Conservation (phyloP, 2,113 vertebrate genomes). For the Oreochromis tanganicae region DNA sequence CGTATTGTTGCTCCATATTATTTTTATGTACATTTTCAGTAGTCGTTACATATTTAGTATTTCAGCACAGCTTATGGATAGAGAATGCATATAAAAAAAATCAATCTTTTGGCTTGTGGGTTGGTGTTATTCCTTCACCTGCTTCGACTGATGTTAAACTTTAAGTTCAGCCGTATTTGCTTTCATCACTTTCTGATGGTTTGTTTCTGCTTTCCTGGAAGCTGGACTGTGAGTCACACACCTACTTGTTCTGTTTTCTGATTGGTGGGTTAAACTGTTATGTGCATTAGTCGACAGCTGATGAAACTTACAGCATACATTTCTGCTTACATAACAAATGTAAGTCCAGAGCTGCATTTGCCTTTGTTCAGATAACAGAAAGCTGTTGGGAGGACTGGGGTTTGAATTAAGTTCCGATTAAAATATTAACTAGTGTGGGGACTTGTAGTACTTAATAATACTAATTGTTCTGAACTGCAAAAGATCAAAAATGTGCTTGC, state of each 20-base stretch:
- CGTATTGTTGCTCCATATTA: conserved; percentile 22
- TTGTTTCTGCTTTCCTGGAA: neutral
- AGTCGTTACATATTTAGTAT: conserved; percentile 49
- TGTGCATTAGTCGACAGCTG: neutral
- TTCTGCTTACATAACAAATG: neutral
- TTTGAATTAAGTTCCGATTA: neutral
- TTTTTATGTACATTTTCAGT: conserved; percentile 56
- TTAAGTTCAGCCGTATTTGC: neutral
- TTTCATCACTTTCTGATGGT: neutral
- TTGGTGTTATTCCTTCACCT: neutral
- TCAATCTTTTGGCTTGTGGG: conserved; percentile 61
- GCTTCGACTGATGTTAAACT: neutral
- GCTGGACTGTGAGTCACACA: neutral
- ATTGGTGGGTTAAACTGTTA: neutral
- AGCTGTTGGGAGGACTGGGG: neutral
- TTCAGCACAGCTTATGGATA: conserved; percentile 32
- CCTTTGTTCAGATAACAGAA: neutral
- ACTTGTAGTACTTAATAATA: neutral
- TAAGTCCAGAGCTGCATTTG: neutral
- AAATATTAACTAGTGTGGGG: neutral
- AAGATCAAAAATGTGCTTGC: neutral
- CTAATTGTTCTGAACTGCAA: neutral
- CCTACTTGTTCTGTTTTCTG: neutral
- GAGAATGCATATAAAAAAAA: conserved; percentile 31
- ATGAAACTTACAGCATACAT: neutral